These are phyloP conservation scores for Scaptomyza graminum DNA, from an alignment of 1,140 invertebrate genomes.

Conservation along the genomic window DNA sequence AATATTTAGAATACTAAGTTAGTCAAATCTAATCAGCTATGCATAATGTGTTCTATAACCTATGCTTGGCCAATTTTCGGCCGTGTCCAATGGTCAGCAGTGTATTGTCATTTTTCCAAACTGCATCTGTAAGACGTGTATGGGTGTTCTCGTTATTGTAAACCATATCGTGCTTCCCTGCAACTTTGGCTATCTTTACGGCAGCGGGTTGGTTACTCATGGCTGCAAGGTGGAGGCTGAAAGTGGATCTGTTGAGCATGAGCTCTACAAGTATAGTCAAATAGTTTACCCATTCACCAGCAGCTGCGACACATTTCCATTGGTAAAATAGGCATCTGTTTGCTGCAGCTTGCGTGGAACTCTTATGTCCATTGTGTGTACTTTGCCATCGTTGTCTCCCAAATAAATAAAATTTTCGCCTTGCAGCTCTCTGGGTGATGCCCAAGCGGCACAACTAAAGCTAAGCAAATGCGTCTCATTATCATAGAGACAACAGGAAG, in stretches of 20 bases:
- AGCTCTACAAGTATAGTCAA: background rate
- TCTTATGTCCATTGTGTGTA: conserved; percentile 59
- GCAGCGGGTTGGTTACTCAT: conserved; percentile 54
- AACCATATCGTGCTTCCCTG: conserved; percentile 33
- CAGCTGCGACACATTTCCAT: conserved; percentile 37
- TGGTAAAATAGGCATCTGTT: conserved; percentile 42
- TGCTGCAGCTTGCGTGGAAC: conserved; percentile 39
- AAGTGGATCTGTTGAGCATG: background rate
- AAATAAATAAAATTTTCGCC: conserved; percentile 59
- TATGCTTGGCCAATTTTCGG: conserved; percentile 53
- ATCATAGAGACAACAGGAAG: conserved; percentile 45
- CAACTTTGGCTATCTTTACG: conserved; percentile 48
- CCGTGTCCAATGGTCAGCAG: conserved; percentile 66
- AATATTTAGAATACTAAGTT: background rate
- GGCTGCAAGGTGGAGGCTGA: conserved; percentile 42
- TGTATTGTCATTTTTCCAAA: conserved; percentile 54
- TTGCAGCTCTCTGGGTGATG: conserved; percentile 38
- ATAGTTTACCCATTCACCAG: conserved; percentile 53
- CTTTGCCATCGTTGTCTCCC: conserved; percentile 63
- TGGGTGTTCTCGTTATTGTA: conserved; percentile 54
- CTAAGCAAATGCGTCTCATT: conserved; percentile 43
- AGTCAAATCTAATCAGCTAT: background rate
- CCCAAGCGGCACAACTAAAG: conserved; percentile 57
- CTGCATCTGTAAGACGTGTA: conserved; percentile 49
- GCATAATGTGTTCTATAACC: conserved; percentile 10